Evolutionary conservation across 2,113 vertebrate species (phyloP), one percentile per base, ranked within the genome.

Genomic region (Psilopogon haemacephalus): DNA sequence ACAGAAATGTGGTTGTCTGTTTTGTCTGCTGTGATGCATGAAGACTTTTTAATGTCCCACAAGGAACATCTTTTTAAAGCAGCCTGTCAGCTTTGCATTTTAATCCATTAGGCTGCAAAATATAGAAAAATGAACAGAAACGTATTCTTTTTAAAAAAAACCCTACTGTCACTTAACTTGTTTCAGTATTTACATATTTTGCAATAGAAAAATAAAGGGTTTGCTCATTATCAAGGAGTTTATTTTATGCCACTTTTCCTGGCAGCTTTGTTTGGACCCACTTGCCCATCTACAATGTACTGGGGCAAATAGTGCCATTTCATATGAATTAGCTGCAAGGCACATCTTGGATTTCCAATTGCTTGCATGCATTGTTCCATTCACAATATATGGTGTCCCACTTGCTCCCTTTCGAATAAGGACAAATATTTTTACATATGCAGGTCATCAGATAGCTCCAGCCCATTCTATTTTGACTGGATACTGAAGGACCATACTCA

Each of bases 391-490:
- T 69, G 62, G 48, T 82, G 63, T 84, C 91, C 90, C 81, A 63
- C 64, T 94, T 90, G 65, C 64, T 94, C 92, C 78, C 85, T 93
- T 95, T 89, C 93, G 82, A 91, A 74, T 87, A 75, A 95, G 80
- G 81, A 96, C 74, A 86, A 95, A 83, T 93, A 95, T 88, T 97
- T 97, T 96, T 89, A 85, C 92, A 91, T 90, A 75, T 48, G 55
- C 82, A 92, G 89, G 93, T 94, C 95, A 95, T 35, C 76, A 86
- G 82, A 90, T 79, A 88, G 76, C 79, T 83, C 75, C 74, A 89
- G 79, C 62, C 76, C 83, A 38, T 94, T 92, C 94, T 94, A 15
- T 94, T 86, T 92, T 95, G 91, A 90, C 76, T 90, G 88, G 82
- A 44, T 58, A 87, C 76, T 96, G 93, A 96, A 96, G 91, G 90